These are phyloP conservation scores for Hololepta plana DNA, from an alignment of 2,888 invertebrate genomes.

Conservation along the genomic window DNA sequence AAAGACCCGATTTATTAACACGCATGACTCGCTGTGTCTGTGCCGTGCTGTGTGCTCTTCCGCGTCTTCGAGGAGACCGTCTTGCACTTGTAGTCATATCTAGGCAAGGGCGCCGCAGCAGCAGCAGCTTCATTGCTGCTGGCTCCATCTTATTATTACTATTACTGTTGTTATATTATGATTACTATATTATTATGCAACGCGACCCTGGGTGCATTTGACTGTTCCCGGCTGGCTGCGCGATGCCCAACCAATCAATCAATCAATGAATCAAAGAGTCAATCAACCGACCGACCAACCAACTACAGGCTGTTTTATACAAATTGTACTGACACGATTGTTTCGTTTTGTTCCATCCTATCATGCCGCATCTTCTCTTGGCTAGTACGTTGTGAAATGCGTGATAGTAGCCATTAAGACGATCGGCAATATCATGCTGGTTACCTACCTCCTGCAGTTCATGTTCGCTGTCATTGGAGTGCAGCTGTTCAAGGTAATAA, in stretches of 20 bases:
- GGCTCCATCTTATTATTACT: too few relatives aligned
- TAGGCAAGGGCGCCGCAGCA: slow-evolving; percentile 18
- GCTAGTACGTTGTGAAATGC: slow-evolving; percentile 98
- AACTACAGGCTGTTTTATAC: background rate
- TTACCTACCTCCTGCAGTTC: slow-evolving; percentile 99
- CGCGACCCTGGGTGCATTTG: slow-evolving; percentile 27
- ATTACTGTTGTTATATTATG: background rate
- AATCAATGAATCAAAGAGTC: slow-evolving; percentile 3
- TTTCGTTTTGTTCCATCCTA: slow-evolving; percentile 24
- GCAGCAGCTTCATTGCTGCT: too few relatives aligned
- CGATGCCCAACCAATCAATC: slow-evolving; percentile 15
- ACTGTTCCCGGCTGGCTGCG: slow-evolving; percentile 19
- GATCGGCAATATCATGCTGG: slow-evolving; percentile 99
- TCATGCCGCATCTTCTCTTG: slow-evolving; percentile 23
- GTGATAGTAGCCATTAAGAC: slow-evolving; percentile 98
- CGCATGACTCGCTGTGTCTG: slow-evolving; percentile 24
- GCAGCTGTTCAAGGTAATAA: slow-evolving; percentile 96
- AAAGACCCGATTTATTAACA: slow-evolving; percentile 19
- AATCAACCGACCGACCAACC: slow-evolving; percentile 3
- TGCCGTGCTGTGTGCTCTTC: slow-evolving; percentile 15
- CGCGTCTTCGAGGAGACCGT: slow-evolving; percentile 9
- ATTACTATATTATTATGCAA: background rate
- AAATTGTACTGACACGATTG: slow-evolving; percentile 7
- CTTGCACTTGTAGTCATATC: slow-evolving; percentile 30
- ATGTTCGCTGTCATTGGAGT: slow-evolving; percentile 99